Evolutionary conservation across 2,888 invertebrate genomes (phyloP).

Genomic region (Plebejus anna): DNA sequence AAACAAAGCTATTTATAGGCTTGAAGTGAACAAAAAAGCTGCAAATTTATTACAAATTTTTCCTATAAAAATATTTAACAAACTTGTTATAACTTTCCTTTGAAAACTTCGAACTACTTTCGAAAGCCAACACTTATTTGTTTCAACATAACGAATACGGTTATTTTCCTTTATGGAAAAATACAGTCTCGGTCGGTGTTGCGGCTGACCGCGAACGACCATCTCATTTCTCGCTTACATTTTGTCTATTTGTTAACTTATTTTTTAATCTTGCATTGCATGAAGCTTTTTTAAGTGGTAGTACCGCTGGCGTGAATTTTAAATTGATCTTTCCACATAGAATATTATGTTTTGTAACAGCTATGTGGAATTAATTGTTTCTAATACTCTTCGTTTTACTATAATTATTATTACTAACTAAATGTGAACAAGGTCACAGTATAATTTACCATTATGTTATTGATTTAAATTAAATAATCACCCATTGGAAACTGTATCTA

Average conservation of each 20-base stretch:
- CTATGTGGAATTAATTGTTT: too few relatives aligned
- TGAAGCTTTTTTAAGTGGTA: background rate
- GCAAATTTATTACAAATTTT: conserved; percentile 11
- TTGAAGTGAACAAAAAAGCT: background rate
- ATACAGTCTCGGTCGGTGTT: conserved; percentile 1
- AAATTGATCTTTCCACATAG: background rate
- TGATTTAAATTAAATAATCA: too few relatives aligned
- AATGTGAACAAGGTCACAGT: too few relatives aligned
- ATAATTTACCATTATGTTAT: too few relatives aligned
- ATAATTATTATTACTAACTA: too few relatives aligned
- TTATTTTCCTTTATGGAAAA: conserved; percentile 20
- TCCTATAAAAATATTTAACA: conserved; percentile 15
- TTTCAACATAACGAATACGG: conserved; percentile 12
- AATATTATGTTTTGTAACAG: too few relatives aligned
- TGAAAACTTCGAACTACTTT: conserved; percentile 17
- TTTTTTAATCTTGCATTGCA: background rate
- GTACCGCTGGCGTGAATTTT: background rate
- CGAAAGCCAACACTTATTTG: conserved; percentile 10
- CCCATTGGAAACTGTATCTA: too few relatives aligned
- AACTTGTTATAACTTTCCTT: conserved; percentile 17
- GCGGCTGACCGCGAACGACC: conserved; percentile 3
- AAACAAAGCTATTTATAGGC: background rate
- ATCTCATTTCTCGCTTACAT: conserved; percentile 7
- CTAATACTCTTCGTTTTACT: too few relatives aligned
- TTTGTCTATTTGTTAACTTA: background rate